Conservation (phyloP, 1,140 invertebrate species). For the Lineus longissimus region DNA sequence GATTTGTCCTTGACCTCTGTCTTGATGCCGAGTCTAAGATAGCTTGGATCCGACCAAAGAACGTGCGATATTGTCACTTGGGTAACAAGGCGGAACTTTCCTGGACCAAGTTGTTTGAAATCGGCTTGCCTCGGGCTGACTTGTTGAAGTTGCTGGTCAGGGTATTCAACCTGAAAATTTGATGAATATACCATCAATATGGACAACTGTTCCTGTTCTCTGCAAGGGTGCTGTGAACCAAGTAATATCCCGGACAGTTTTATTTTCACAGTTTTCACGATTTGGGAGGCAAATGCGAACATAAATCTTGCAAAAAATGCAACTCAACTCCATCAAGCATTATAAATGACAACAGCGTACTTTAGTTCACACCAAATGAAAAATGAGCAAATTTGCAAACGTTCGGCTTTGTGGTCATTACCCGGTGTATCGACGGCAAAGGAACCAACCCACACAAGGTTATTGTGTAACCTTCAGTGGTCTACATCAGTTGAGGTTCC, state of each 20-base stretch:
- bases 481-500: neutral
- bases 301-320: neutral
- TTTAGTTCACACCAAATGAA: too few relatives aligned
- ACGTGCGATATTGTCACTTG: conserved; percentile 84
- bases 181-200: conserved; percentile 4
- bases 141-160: conserved; percentile 82
- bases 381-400: too few relatives aligned
- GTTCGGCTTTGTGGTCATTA: too few relatives aligned
- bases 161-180: conserved; percentile 66
- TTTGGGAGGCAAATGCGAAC: neutral
- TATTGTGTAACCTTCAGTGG: neutral
- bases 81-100: conserved; percentile 74
- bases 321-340: neutral
- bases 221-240: neutral
- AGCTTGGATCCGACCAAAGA: conserved; percentile 53
- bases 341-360: neutral
- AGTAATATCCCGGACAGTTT: neutral
- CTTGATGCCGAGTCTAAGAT: neutral
- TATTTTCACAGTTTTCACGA: neutral
- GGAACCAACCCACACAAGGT: neutral
- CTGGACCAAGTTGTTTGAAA: conserved; percentile 45
- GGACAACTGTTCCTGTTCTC: neutral
- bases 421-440: neutral
- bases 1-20: neutral
- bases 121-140: conserved; percentile 68